A percentile compares a stretch with the other conserved stretches of the same genome.
phyloP scores from a whole-genome alignment of 2,113 vertebrate species.

The Polyodon spathula region DNA sequence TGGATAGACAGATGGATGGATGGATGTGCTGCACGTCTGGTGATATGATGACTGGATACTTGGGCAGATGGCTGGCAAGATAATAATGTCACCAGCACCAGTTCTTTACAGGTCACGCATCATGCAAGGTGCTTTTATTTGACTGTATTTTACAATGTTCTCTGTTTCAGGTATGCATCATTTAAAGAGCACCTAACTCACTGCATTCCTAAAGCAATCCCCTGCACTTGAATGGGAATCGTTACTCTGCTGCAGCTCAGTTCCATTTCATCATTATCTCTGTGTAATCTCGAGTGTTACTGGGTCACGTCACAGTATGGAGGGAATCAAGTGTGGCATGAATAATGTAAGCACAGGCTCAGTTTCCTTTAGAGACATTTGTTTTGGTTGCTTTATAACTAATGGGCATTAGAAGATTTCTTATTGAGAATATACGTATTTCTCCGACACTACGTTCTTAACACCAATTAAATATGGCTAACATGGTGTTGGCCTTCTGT shows the following conservation, averaged over 20 bases:
- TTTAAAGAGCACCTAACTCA: neutral
- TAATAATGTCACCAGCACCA: neutral
- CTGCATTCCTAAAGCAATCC: neutral
- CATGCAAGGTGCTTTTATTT: neutral
- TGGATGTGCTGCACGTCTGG: neutral
- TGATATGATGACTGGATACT: neutral
- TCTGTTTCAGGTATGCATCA: neutral
- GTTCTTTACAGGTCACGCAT: slow-evolving; percentile 2
- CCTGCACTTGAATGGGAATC: neutral
- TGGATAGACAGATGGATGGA: neutral
- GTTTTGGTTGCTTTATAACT: neutral
- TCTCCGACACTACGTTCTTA: no score
- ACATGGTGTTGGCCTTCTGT: no score
- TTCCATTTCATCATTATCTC: slow-evolving; percentile 3
- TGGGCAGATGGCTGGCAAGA: neutral
- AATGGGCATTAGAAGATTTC: no score
- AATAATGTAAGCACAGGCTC: slow-evolving; percentile 2
- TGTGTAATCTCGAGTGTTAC: neutral
- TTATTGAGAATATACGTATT: no score
- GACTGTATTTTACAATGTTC: neutral
- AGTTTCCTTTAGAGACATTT: neutral
- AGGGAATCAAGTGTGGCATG: neutral
- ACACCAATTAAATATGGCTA: no score
- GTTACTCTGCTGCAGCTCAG: neutral
- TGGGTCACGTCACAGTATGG: slow-evolving; percentile 1